Evolutionary conservation across 2,113 vertebrate species (phyloP).

Genomic region (Notarius quadriscutis): DNA sequence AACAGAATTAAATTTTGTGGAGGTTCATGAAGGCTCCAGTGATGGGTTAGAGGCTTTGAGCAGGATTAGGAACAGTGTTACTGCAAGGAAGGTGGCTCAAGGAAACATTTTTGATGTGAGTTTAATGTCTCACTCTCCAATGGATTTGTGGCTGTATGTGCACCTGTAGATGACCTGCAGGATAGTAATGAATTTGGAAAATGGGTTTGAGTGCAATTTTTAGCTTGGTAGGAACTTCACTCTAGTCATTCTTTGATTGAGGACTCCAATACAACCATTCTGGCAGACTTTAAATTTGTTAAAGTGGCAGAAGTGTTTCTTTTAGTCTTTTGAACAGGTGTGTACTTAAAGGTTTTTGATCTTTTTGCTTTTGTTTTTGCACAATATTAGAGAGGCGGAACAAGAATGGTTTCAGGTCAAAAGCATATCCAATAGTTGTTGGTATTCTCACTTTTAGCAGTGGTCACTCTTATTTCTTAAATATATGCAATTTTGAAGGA

Average conservation of each 20-base stretch:
- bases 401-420: background rate
- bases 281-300: background rate
- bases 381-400: background rate
- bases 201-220: background rate
- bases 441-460: background rate
- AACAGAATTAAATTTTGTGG: constrained; percentile 20
- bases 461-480: background rate
- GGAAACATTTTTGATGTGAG: constrained; percentile 69
- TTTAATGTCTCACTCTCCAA: constrained; percentile 61
- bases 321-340: background rate
- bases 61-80: constrained; percentile 51
- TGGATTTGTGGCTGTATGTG: constrained; percentile 65
- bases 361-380: background rate
- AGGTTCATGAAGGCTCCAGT: background rate
- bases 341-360: background rate
- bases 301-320: background rate
- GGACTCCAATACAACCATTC: background rate
- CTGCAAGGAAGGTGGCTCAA: constrained; percentile 59
- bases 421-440: background rate
- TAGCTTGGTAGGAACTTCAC: background rate
- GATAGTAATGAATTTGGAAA: background rate
- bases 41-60: background rate
- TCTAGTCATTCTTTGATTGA: background rate
- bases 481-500: background rate
- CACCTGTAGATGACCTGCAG: constrained; percentile 53